Evolutionary conservation across 2,797 vertebrate species (phyloP).

Genomic region (Halcyon leucocephala): DNA sequence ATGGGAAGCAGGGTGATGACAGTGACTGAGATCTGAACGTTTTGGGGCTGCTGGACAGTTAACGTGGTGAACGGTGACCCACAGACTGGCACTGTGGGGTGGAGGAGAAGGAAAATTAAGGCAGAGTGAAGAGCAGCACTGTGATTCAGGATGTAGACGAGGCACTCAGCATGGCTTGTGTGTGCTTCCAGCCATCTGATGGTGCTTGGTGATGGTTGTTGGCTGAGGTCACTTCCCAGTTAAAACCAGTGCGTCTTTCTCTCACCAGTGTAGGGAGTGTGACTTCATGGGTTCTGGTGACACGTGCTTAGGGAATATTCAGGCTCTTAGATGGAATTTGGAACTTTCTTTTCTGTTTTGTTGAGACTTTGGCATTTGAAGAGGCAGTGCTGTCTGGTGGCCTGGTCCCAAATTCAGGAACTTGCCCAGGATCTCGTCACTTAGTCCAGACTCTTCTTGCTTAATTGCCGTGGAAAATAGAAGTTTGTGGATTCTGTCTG

Average conservation of each 20-base stretch:
- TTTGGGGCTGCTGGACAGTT: not conserved
- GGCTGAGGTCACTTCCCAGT: not conserved
- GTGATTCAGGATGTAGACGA: accelerated
- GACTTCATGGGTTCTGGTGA: accelerated
- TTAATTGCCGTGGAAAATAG: not conserved
- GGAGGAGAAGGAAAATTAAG: not conserved
- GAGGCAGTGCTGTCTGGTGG: not conserved
- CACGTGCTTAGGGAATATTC: not conserved
- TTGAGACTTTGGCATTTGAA: not conserved
- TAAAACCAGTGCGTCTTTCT: not conserved
- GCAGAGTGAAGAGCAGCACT: not conserved
- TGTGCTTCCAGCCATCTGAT: not conserved
- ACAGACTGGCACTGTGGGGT: accelerated
- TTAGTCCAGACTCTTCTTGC: not conserved
- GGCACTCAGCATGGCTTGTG: accelerated
- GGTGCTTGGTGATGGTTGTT: not conserved
- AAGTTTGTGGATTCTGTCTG: not conserved
- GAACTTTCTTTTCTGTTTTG: not conserved
- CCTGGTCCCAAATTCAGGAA: not conserved
- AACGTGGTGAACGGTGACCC: accelerated
- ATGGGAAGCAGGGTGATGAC: accelerated
- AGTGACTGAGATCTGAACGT: not conserved
- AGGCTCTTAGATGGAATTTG: not conserved
- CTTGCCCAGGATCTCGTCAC: not conserved
- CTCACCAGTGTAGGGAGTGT: not conserved